Percentiles rank a stretch among this genome's conserved stretches.
phyloP scores from a whole-genome alignment of 2,888 invertebrate genomes.

The Melanargia galathea region DNA sequence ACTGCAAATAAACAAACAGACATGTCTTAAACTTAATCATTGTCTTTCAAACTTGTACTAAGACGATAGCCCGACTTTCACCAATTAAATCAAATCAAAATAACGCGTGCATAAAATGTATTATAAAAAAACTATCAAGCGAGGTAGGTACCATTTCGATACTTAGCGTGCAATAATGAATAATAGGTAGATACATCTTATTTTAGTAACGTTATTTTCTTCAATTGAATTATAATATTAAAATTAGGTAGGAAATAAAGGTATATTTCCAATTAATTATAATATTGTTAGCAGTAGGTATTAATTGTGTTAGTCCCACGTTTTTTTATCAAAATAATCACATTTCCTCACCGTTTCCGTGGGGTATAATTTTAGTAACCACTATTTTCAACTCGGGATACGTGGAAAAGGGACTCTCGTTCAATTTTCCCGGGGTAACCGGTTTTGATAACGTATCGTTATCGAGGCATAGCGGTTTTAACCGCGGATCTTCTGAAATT shows the following conservation, averaged over 20 bases:
- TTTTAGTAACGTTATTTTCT: background rate
- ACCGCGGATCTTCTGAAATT: slow-evolving; percentile 62
- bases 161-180: background rate
- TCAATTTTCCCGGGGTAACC: slow-evolving; percentile 44
- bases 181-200: background rate
- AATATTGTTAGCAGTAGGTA: background rate
- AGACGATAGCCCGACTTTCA: too few relatives aligned
- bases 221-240: background rate
- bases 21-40: background rate
- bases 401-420: slow-evolving; percentile 50
- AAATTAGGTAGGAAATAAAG: background rate
- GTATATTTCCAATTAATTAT: background rate
- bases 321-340: slow-evolving; percentile 7
- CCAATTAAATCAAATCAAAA: too few relatives aligned
- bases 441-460: slow-evolving; percentile 54
- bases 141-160: background rate
- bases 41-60: background rate
- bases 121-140: background rate
- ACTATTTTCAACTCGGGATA: slow-evolving; percentile 76
- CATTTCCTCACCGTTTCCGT: slow-evolving; percentile 63
- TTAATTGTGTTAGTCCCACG: background rate
- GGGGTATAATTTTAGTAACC: slow-evolving; percentile 73
- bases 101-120: background rate
- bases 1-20: slow-evolving; percentile 26
- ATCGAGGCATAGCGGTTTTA: slow-evolving; percentile 54